A percentile compares a stretch with the other conserved stretches of the same genome.
These are phyloP conservation scores for Atethmia centrago DNA, from an alignment of 2,888 invertebrate species.

Conservation along the genomic window DNA sequence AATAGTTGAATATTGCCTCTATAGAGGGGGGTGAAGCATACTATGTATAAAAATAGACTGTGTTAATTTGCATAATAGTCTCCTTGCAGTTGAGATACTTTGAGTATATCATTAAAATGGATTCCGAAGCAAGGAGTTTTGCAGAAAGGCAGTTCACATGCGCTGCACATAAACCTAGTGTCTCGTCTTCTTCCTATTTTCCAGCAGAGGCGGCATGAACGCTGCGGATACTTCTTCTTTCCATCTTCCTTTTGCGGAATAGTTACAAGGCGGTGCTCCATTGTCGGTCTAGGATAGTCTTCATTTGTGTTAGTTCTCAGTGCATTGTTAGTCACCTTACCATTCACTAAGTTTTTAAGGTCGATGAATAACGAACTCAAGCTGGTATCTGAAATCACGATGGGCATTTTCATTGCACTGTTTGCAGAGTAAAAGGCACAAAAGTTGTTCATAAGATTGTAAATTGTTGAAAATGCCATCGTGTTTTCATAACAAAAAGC, in stretches of 20 bases:
- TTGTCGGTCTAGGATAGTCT: conserved; percentile 78
- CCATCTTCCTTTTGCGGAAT: conserved; percentile 90
- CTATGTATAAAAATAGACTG: conserved; percentile 64
- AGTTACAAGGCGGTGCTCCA: conserved; percentile 86
- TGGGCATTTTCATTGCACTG: conserved; percentile 88
- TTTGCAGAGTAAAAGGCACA: conserved; percentile 64
- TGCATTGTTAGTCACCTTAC: conserved; percentile 83
- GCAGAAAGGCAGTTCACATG: conserved; percentile 88
- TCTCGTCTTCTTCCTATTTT: conserved; percentile 87
- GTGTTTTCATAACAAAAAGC: conserved; percentile 87
- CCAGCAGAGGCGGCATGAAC: conserved; percentile 89
- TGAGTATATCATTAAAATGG: conserved; percentile 86
- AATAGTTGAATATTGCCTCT: conserved; percentile 68
- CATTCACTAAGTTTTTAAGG: conserved; percentile 89
- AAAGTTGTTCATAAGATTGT: conserved; percentile 68
- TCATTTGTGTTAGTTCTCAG: conserved; percentile 80
- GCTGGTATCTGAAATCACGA: conserved; percentile 90
- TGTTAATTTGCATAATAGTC: conserved; percentile 87
- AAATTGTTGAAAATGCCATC: conserved; percentile 90
- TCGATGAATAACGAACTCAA: conserved; percentile 88
- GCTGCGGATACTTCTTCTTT: conserved; percentile 89
- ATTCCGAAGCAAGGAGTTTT: conserved; percentile 89
- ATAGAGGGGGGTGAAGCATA: conserved; percentile 67
- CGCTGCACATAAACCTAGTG: conserved; percentile 88
- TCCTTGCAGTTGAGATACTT: conserved; percentile 85